Base-by-base conservation (phyloP, 2,888 invertebrate genomes). In the Kryphioiulus occultus region DNA sequence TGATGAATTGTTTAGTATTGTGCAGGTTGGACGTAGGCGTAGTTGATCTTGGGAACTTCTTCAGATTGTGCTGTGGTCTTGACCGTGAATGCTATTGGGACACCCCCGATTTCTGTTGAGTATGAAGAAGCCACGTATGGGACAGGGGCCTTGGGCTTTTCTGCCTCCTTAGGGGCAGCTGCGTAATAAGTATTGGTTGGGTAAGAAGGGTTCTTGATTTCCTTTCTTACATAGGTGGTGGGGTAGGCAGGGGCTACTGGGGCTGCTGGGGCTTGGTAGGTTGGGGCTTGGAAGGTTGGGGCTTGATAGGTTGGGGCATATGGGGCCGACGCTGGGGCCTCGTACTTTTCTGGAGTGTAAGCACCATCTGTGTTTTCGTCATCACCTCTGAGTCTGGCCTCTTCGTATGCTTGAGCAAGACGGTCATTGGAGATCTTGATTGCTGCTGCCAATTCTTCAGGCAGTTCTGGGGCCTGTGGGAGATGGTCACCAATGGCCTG, bases 401-500 rank as follows among this genome's bases (percentile, higher is more conserved):
- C 82, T 39, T 39, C 82, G 22, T 87, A 42, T 22, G 87, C 87
- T 30, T 78, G 82, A 30, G 68, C 87, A 32, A 87, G 82, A 4
- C 87, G 68, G 12, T 42, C 87, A 12, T 87, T 39, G n/a, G 87
- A 59, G 32, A 68, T 39, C 32, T 78, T 39, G 44, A 32, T 82
- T 35, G 87, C 87, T 26, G n/a, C 32, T 32, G 83, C 85, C 10
- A 87, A 26, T 26, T 84, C 83, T 35, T 42, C 87, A 15, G 87
- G 83, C 12, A 85, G 19, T n/a, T 83, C 87, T 32, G 87, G 87
- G 32, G 87, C 84, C 44, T 7, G 26, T 30, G 87, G 87, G 2
- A 87, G 32, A 44, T 83, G 84, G 47, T 83, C 95, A 90, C 95
- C 95, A 88, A 95, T 94, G 89, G 95, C 95, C 92, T 95, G 95